Evolutionary conservation across 2,888 invertebrate genomes (phyloP).

Genomic region (Bellardia pandia): DNA sequence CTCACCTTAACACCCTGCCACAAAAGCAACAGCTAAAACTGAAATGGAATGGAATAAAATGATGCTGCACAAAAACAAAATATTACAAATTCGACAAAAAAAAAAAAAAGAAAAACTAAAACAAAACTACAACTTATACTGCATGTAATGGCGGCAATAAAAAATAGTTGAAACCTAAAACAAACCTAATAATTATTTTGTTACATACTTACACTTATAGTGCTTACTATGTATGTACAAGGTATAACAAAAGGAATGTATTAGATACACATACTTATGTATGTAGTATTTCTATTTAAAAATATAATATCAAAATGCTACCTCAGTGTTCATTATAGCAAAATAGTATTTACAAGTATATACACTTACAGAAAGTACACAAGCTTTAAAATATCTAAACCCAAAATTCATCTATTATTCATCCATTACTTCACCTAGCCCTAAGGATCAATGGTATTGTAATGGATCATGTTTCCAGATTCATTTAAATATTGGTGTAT

Average conservation of each 20-base stretch:
- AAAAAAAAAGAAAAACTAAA: not conserved
- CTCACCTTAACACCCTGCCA: slow-evolving; percentile 68
- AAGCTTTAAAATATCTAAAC: no score
- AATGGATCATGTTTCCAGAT: no score
- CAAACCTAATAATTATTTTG: slow-evolving; percentile 52
- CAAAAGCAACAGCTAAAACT: slow-evolving; percentile 30
- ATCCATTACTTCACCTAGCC: no score
- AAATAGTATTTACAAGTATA: no score
- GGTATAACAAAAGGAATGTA: slow-evolving; percentile 2
- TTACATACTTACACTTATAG: slow-evolving; percentile 6
- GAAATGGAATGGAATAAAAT: slow-evolving; percentile 35
- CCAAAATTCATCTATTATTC: not conserved
- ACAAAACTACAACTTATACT: slow-evolving; percentile 40
- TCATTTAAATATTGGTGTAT: no score
- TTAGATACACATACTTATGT: not conserved
- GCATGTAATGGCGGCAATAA: slow-evolving; percentile 27
- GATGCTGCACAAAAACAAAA: slow-evolving; percentile 22
- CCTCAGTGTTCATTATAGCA: no score
- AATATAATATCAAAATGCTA: no score
- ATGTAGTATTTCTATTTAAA: no score
- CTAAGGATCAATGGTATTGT: no score
- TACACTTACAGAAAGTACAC: no score
- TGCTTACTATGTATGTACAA: not conserved
- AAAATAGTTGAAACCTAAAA: not conserved
- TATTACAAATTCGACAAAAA: no score